These are phyloP conservation scores for Drosophila guanche DNA, from an alignment of 1,140 invertebrate genomes.

Conservation along the genomic window DNA sequence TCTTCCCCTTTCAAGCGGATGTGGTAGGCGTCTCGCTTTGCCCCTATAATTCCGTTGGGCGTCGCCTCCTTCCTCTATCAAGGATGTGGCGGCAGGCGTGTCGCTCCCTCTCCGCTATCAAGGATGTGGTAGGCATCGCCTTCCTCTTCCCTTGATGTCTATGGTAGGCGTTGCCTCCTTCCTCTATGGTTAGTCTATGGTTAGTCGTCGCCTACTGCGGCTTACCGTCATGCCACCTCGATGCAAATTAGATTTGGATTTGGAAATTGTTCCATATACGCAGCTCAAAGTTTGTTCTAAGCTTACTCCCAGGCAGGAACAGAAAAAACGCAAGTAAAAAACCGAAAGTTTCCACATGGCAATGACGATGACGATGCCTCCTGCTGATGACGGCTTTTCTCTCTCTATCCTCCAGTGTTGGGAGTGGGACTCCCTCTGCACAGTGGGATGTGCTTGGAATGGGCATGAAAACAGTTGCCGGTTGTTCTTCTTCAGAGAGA, in stretches of 20 bases:
- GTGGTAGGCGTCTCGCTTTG: not conserved
- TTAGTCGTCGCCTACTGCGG: conserved; percentile 22
- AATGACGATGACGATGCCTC: not conserved
- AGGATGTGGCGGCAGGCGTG: too few species aligned
- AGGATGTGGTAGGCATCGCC: too few species aligned
- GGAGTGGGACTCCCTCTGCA: not conserved
- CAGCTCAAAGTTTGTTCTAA: conserved; percentile 31
- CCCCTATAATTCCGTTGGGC: too few species aligned
- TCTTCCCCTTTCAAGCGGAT: too few species aligned
- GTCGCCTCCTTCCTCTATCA: too few species aligned
- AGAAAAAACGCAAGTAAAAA: not conserved
- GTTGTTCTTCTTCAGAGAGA: conserved; percentile 29
- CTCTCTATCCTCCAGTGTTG: not conserved
- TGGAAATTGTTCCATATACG: conserved; percentile 22
- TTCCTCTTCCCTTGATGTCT: too few species aligned
- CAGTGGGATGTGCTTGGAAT: conserved; percentile 6
- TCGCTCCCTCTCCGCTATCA: too few species aligned
- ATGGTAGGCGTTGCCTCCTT: too few species aligned
- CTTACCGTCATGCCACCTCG: conserved; percentile 32
- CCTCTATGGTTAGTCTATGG: too few species aligned
- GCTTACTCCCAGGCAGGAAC: conserved; percentile 10
- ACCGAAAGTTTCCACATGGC: conserved; percentile 13
- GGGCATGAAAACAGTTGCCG: conserved; percentile 29
- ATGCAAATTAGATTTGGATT: conserved; percentile 73
- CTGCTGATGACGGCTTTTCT: conserved; percentile 42